These are phyloP conservation scores for Oegoconia quadripuncta DNA, from an alignment of 2,888 invertebrate genomes.

Conservation along the genomic window DNA sequence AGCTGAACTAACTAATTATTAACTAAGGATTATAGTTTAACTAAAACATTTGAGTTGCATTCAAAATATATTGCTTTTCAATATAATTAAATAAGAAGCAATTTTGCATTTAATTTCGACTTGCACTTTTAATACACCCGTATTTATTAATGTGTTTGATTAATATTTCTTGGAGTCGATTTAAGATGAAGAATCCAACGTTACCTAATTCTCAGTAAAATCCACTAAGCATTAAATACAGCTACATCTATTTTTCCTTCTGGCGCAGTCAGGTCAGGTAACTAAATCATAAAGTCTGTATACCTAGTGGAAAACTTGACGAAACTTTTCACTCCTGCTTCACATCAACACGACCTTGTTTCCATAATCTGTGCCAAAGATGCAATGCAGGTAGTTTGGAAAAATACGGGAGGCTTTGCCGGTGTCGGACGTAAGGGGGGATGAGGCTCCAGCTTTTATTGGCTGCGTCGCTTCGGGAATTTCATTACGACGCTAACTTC, in stretches of 20 bases:
- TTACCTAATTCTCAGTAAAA: too few species aligned
- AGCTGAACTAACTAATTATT: conserved; percentile 57
- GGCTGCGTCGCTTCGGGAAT: conserved; percentile 34
- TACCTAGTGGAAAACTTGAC: not conserved
- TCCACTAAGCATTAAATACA: too few species aligned
- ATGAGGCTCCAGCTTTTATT: conserved; percentile 15
- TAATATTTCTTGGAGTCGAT: too few species aligned
- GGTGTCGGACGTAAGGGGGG: conserved; percentile 1
- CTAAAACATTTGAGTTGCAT: conserved; percentile 62
- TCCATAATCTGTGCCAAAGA: conserved; percentile 1
- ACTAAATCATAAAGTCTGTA: too few species aligned
- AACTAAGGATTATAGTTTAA: conserved; percentile 62
- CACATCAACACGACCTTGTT: not conserved
- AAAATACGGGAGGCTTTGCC: conserved; percentile 15
- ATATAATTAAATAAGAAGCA: conserved; percentile 71
- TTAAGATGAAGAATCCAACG: too few species aligned
- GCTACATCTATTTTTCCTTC: too few species aligned
- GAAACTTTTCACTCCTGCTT: not conserved
- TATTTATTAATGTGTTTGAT: too few species aligned
- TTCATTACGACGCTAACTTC: conserved; percentile 48
- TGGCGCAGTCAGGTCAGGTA: too few species aligned
- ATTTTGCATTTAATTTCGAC: conserved; percentile 69
- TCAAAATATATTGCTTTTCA: conserved; percentile 67
- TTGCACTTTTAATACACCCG: conserved; percentile 65
- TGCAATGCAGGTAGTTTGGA: conserved; percentile 20